phyloP scores from a whole-genome alignment of 2,797 vertebrate genomes.

The Microctenopoma lineatum region DNA sequence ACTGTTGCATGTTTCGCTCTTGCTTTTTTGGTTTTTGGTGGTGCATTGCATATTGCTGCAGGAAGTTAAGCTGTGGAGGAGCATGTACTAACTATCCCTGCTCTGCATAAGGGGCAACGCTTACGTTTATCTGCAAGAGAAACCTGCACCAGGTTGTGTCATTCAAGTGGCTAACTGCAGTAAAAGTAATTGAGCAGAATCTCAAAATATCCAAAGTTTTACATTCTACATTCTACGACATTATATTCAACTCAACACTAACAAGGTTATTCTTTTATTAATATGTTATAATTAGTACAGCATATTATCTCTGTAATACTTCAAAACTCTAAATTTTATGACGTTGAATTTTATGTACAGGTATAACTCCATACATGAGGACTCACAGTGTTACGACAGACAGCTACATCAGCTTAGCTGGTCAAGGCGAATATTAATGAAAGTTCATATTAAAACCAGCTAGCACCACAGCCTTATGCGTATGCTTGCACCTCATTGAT shows the following conservation, averaged over 20 bases:
- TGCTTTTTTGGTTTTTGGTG: background rate
- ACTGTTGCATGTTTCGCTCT: background rate
- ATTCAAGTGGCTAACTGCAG: background rate
- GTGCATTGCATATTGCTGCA: background rate
- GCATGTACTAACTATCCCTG: background rate
- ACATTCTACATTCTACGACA: no score
- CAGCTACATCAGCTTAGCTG: background rate
- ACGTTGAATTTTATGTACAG: no score
- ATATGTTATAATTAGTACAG: no score
- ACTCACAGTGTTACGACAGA: no score
- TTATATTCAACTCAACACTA: no score
- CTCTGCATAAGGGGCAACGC: background rate
- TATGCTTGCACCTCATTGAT: slow-evolving; percentile 10
- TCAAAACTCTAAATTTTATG: no score
- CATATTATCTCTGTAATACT: no score
- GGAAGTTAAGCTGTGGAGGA: slow-evolving; percentile 16
- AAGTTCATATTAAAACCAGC: background rate
- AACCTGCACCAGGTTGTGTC: background rate
- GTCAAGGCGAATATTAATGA: background rate
- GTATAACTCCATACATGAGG: no score
- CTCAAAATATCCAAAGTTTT: background rate
- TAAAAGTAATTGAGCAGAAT: background rate
- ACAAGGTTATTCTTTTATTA: no score
- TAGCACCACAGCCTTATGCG: background rate
- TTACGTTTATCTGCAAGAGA: background rate